Conservation (phyloP, 2,113 vertebrate genomes). For the Pipa parva region DNA sequence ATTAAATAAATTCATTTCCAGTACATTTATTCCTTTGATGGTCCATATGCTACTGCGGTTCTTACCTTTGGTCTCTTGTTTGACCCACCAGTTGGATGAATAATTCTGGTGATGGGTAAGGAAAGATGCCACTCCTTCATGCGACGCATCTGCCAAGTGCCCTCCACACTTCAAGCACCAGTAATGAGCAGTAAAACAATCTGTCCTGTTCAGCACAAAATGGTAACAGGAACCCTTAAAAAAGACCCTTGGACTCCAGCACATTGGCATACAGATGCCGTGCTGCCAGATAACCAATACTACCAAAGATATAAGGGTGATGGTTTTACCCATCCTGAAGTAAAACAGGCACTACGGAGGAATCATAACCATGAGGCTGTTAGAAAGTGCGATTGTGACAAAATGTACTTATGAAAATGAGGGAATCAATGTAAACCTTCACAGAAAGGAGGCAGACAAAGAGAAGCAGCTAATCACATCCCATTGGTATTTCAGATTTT, state of each 20-base stretch:
- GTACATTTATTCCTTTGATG: no score
- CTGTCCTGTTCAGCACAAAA: slow-evolving; percentile 46
- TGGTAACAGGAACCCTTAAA: slow-evolving; percentile 50
- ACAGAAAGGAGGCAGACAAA: neutral
- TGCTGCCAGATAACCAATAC: slow-evolving; percentile 46
- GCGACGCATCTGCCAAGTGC: slow-evolving; percentile 50
- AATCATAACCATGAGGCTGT: neutral
- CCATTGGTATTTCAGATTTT: slow-evolving; percentile 14
- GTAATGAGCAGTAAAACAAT: slow-evolving; percentile 52
- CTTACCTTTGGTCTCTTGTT: slow-evolving; percentile 20
- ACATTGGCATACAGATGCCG: neutral
- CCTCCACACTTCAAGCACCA: slow-evolving; percentile 54
- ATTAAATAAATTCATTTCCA: no score
- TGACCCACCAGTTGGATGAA: slow-evolving; percentile 61
- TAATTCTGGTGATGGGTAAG: slow-evolving; percentile 41
- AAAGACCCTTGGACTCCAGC: neutral
- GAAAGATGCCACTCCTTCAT: slow-evolving; percentile 39
- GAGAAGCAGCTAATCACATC: neutral
- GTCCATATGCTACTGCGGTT: neutral
- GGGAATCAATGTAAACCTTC: neutral
- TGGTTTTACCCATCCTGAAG: slow-evolving; percentile 45
- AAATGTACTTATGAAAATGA: slow-evolving; percentile 34
- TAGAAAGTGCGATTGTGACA: neutral
- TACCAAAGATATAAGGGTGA: slow-evolving; percentile 41
- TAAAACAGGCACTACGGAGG: neutral